Conservation (phyloP, 2,888 invertebrate species). For the Aporophyla nigra region DNA sequence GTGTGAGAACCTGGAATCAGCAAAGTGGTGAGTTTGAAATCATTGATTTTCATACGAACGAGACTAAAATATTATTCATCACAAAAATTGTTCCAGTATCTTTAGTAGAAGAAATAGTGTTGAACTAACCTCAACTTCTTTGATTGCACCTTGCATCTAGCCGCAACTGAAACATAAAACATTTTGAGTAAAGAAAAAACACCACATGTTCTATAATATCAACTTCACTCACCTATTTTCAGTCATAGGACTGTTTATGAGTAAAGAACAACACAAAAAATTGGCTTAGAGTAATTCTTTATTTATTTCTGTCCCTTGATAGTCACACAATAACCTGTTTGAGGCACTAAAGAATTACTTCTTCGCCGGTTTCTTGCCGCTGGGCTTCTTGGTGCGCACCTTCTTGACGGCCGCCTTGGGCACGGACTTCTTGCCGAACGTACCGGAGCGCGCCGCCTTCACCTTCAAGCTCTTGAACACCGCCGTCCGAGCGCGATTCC, state of each 20-base stretch:
- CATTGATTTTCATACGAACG: slow-evolving; percentile 85
- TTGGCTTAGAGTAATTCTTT: slow-evolving; percentile 89
- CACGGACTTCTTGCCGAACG: slow-evolving; percentile 91
- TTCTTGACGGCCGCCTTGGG: slow-evolving; percentile 90
- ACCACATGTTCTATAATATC: slow-evolving; percentile 76
- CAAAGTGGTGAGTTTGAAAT: slow-evolving; percentile 80
- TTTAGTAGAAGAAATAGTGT: neutral
- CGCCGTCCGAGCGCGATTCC: slow-evolving; percentile 95
- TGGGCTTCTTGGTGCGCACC: slow-evolving; percentile 86
- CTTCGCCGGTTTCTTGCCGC: slow-evolving; percentile 90
- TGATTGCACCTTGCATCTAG: slow-evolving; percentile 29
- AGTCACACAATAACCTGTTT: slow-evolving; percentile 79
- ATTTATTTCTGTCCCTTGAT: slow-evolving; percentile 83
- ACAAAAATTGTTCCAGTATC: slow-evolving; percentile 40
- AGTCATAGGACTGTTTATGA: slow-evolving; percentile 71
- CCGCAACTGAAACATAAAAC: slow-evolving; percentile 83
- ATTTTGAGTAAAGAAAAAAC: slow-evolving; percentile 86
- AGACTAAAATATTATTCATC: slow-evolving; percentile 83
- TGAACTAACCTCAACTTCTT: slow-evolving; percentile 60
- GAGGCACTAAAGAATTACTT: slow-evolving; percentile 90
- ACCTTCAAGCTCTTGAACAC: slow-evolving; percentile 94
- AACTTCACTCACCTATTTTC: slow-evolving; percentile 83
- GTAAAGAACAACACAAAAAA: slow-evolving; percentile 77
- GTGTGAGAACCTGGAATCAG: slow-evolving; percentile 49
- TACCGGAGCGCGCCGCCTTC: slow-evolving; percentile 92